These are phyloP conservation scores for Petaurus breviceps DNA, from an alignment of 2,113 vertebrate genomes.

Conservation along the genomic window DNA sequence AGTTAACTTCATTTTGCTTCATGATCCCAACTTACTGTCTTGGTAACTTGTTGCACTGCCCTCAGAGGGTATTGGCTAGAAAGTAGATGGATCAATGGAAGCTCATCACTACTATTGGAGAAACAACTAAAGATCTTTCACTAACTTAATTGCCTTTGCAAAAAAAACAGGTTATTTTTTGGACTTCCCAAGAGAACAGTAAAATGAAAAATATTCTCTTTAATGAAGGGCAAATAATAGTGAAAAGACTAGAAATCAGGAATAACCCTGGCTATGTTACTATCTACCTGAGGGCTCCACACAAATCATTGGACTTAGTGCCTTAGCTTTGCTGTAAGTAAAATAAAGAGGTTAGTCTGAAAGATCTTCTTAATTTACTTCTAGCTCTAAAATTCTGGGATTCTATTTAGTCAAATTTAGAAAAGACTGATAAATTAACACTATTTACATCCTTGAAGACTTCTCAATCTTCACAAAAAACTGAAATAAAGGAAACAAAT, in stretches of 20 bases:
- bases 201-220: background rate
- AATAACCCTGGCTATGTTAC: background rate
- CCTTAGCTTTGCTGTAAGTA: background rate
- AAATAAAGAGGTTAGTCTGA: background rate
- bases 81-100: background rate
- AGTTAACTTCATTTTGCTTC: background rate
- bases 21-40: background rate
- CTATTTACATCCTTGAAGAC: constrained; percentile 6
- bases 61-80: background rate
- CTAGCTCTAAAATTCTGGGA: background rate
- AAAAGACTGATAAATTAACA: background rate
- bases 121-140: background rate
- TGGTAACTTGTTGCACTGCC: background rate
- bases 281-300: background rate
- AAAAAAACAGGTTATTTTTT: background rate
- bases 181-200: background rate
- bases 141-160: background rate
- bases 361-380: background rate
- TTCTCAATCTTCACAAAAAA: background rate
- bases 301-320: background rate
- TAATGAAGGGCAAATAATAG: background rate
- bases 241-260: background rate
- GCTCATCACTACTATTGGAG: background rate
- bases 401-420: constrained; percentile 1
- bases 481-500: background rate